Percentiles rank a stretch among this genome's conserved stretches.
These are phyloP conservation scores for Congeria kusceri DNA, from an alignment of 2,888 invertebrate species.

Conservation along the genomic window DNA sequence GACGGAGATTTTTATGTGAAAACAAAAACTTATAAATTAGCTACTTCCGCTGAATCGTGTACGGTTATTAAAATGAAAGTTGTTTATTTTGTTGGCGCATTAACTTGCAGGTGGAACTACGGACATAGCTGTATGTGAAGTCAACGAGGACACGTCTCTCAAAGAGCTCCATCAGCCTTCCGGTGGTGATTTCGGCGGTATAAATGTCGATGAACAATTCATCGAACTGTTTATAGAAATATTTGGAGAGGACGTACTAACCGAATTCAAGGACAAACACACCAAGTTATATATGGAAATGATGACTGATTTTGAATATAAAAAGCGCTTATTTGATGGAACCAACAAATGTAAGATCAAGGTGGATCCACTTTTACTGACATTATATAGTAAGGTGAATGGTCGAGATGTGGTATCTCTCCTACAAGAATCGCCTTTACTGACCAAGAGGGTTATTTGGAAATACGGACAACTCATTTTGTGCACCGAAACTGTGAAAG, in stretches of 20 bases:
- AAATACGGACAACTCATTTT: conserved; percentile 34
- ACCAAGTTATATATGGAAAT: conserved; percentile 49
- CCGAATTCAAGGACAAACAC: conserved; percentile 20
- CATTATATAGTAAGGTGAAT: too few species aligned
- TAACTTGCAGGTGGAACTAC: conserved; percentile 59
- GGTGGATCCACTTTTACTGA: too few species aligned
- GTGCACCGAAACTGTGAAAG: conserved; percentile 1
- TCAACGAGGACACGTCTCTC: conserved; percentile 27
- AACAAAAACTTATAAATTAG: too few species aligned
- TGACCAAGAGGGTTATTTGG: conserved; percentile 16
- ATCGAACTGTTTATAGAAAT: conserved; percentile 11
- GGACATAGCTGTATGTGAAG: conserved; percentile 52
- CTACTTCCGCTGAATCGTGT: too few species aligned
- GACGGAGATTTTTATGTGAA: too few species aligned
- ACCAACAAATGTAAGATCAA: background rate
- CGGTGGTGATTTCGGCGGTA: conserved; percentile 58
- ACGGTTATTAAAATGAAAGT: too few species aligned
- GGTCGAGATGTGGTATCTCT: too few species aligned
- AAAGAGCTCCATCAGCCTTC: conserved; percentile 48
- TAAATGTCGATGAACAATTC: conserved; percentile 41
- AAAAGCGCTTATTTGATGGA: conserved; percentile 43
- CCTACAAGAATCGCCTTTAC: too few species aligned
- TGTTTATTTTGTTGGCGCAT: too few species aligned
- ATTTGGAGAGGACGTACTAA: conserved; percentile 18
- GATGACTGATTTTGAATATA: conserved; percentile 41